Base-by-base conservation (phyloP, 2,888 invertebrate genomes). In the Brachyopa scutellaris region DNA sequence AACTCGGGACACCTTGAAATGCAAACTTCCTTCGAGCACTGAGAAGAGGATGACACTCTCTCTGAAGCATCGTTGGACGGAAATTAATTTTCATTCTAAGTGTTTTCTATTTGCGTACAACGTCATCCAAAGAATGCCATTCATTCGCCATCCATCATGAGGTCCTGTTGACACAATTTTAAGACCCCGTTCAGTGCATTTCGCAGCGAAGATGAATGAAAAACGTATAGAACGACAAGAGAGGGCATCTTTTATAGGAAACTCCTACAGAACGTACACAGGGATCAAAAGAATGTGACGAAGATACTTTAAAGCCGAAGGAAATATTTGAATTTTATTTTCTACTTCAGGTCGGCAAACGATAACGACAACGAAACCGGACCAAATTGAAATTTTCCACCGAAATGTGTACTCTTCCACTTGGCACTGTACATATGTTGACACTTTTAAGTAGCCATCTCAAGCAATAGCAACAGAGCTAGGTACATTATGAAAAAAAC, bases 31-130 rank as follows among this genome's bases (percentile, higher is more conserved):
- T 29, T 78, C 40, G 51, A 64, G 77, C 57, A 64, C n/a, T n/a
- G n/a, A n/a, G n/a, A n/a, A n/a, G n/a, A n/a, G n/a, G n/a, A n/a
- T n/a, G n/a, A n/a, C n/a, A n/a, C n/a, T n/a, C n/a, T n/a, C n/a
- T n/a, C n/a, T n/a, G n/a, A n/a, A n/a, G n/a, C n/a, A n/a, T 57
- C 31, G 51, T 72, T 53, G 51, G 59, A 72, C 31, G 69, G 36
- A 78, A 78, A 78, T 78, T 72, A 78, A 78, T 78, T 78, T 78
- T 59, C 59, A 72, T 66, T 59, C 49, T 21, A 72, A 72, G 72
- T 51, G 53, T 45, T 59, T 57, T 57, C 55, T 59, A 29, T 72
- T 72, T 51, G 29, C 36, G 23, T 51, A 59, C 72, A 59, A 51
- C 59, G 57, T 15, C 62, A 55, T 49, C 23, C 31, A 57, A 64